These are phyloP conservation scores for Sus scrofa DNA, from an alignment of 2,113 vertebrate species.

Conservation along the genomic window DNA sequence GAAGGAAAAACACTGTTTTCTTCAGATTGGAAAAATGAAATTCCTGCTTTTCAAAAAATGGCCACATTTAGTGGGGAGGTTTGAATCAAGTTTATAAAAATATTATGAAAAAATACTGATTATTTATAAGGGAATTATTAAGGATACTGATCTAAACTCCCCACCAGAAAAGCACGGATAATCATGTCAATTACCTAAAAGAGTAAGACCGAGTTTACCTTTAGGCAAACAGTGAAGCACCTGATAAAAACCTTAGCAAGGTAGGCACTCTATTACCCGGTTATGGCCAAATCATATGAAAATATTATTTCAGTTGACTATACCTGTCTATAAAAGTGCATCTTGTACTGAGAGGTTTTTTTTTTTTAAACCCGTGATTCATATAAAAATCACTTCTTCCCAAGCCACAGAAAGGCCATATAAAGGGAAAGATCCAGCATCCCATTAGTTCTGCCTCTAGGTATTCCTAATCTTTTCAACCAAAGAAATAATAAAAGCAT, in stretches of 20 bases:
- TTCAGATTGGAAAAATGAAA: conserved; percentile 54
- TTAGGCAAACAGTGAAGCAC: conserved; percentile 54
- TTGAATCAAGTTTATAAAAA: conserved; percentile 62
- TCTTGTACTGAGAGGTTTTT: background rate
- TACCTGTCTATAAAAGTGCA: background rate
- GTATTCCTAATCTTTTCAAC: conserved; percentile 72
- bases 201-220: conserved; percentile 2
- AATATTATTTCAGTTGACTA: background rate
- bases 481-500: conserved; percentile 63
- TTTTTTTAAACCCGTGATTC: background rate
- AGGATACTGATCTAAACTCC: background rate
- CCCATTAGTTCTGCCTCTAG: conserved; percentile 47
- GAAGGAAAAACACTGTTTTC: conserved; percentile 41
- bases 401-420: background rate
- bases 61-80: conserved; percentile 49
- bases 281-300: background rate
- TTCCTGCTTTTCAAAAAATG: conserved; percentile 38
- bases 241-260: background rate
- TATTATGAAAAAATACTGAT: conserved; percentile 66
- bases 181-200: conserved; percentile 29
- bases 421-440: conserved; percentile 17
- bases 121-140: conserved; percentile 45
- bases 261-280: fast-evolving
- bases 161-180: background rate
- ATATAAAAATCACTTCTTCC: conserved; percentile 51